Percentiles rank a stretch among this genome's conserved stretches.
phyloP scores from a whole-genome alignment of 2,888 invertebrate genomes.

The Chrysolina oricalcia region DNA sequence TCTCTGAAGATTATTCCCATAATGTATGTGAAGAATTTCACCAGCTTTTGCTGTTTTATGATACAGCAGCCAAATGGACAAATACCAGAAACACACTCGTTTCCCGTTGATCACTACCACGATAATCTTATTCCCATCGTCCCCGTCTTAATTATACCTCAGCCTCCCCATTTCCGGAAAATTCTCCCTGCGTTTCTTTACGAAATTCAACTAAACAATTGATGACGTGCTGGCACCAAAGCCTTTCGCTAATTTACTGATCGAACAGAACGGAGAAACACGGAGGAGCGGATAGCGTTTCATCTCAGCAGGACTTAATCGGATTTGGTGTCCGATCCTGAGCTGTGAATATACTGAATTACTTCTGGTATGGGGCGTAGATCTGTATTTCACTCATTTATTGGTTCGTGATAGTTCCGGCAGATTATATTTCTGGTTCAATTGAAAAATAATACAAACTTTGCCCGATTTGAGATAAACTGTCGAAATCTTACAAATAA shows the following conservation, averaged over 20 bases:
- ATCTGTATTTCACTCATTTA: background rate
- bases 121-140: background rate
- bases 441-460: too few relatives aligned
- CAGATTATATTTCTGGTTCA: too few relatives aligned
- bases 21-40: too few relatives aligned
- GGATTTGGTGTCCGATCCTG: constrained; percentile 43
- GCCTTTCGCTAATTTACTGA: constrained; percentile 43
- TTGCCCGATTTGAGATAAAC: too few relatives aligned
- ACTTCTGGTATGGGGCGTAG: background rate
- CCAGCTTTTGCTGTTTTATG: too few relatives aligned
- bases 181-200: constrained; percentile 2
- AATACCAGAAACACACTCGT: background rate
- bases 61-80: too few relatives aligned
- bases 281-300: constrained; percentile 44
- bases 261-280: constrained; percentile 35
- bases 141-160: background rate
- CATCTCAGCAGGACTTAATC: constrained; percentile 49
- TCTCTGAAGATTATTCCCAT: too few relatives aligned
- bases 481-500: too few relatives aligned
- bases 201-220: constrained; percentile 39
- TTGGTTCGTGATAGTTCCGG: background rate
- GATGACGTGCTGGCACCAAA: constrained; percentile 38
- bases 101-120: background rate
- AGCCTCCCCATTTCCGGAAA: background rate
- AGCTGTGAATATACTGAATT: constrained; percentile 16